Evolutionary conservation across 2,888 invertebrate species (phyloP).

Genomic region (Zygaena filipendulae): DNA sequence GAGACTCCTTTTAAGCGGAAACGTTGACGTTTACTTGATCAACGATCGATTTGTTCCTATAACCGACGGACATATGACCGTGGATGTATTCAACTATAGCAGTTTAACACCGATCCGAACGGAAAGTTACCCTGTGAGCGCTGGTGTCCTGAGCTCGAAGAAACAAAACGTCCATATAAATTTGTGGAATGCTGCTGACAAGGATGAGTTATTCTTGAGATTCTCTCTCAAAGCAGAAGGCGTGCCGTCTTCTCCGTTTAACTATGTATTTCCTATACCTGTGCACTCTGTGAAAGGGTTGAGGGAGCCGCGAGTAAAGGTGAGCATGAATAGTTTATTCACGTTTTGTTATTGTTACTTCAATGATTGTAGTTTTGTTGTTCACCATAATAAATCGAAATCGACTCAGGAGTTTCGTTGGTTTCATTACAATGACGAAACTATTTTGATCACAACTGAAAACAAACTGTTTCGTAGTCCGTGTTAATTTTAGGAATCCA

Average conservation of each 20-base stretch:
- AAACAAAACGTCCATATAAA: slow-evolving; percentile 33
- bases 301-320: slow-evolving; percentile 64
- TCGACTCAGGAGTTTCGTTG: too few species aligned
- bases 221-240: slow-evolving; percentile 62
- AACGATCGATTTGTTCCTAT: slow-evolving; percentile 70
- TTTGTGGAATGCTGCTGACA: slow-evolving; percentile 27
- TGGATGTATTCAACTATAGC: slow-evolving; percentile 72
- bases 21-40: slow-evolving; percentile 71
- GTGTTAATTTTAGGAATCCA: too few species aligned
- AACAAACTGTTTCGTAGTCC: too few species aligned
- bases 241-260: slow-evolving; percentile 64
- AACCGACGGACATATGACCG: slow-evolving; percentile 49
- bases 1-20: slow-evolving; percentile 51
- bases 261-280: slow-evolving; percentile 73
- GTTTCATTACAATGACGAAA: too few species aligned
- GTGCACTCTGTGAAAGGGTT: slow-evolving; percentile 66
- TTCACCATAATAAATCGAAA: too few species aligned
- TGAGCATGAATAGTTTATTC: slow-evolving; percentile 26
- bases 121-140: slow-evolving; percentile 26
- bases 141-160: slow-evolving; percentile 28
- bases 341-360: slow-evolving; percentile 2
- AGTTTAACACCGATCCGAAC: slow-evolving; percentile 44
- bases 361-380: background rate
- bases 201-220: slow-evolving; percentile 39
- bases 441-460: too few species aligned